A percentile compares a stretch with the other conserved stretches of the same genome.
phyloP scores from a whole-genome alignment of 2,888 invertebrate genomes.

The Heterodera filipjevi region DNA sequence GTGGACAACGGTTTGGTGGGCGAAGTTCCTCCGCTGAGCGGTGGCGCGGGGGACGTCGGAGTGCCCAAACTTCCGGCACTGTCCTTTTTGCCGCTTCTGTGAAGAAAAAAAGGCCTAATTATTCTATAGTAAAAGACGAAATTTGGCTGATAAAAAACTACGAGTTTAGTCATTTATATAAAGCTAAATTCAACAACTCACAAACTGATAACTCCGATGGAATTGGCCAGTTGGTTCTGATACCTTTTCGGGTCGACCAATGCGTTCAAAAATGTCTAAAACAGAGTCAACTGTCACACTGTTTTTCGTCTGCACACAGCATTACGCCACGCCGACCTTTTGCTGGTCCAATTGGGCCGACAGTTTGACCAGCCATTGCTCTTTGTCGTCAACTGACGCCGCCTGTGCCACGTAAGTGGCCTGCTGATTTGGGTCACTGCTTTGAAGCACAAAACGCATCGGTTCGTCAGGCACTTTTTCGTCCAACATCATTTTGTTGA shows the following conservation, averaged over 20 bases:
- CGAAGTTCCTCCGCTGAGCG: constrained; percentile 12
- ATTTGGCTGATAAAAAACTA: no score
- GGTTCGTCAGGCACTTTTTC: constrained; percentile 74
- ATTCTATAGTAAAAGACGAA: no score
- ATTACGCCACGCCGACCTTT: constrained; percentile 66
- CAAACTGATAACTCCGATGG: constrained; percentile 52
- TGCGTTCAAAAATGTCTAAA: constrained; percentile 81
- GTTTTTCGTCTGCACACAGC: not conserved
- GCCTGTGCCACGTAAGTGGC: constrained; percentile 82
- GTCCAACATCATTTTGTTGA: constrained; percentile 81
- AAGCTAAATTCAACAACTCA: constrained; percentile 41
- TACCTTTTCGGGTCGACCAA: constrained; percentile 81
- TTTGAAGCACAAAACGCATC: constrained; percentile 77
- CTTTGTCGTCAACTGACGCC: constrained; percentile 75
- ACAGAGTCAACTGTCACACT: not conserved
- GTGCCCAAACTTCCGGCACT: constrained; percentile 37
- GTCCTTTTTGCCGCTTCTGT: constrained; percentile 37
- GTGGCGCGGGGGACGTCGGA: constrained; percentile 23
- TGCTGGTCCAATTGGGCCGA: constrained; percentile 87
- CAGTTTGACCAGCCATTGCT: constrained; percentile 70
- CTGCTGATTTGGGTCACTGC: constrained; percentile 73
- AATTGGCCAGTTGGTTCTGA: constrained; percentile 57
- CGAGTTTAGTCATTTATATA: not conserved
- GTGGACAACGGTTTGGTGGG: constrained; percentile 32
- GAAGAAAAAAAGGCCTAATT: not conserved